phyloP scores from a whole-genome alignment of 2,113 vertebrate species.

The Chloropsis hardwickii region DNA sequence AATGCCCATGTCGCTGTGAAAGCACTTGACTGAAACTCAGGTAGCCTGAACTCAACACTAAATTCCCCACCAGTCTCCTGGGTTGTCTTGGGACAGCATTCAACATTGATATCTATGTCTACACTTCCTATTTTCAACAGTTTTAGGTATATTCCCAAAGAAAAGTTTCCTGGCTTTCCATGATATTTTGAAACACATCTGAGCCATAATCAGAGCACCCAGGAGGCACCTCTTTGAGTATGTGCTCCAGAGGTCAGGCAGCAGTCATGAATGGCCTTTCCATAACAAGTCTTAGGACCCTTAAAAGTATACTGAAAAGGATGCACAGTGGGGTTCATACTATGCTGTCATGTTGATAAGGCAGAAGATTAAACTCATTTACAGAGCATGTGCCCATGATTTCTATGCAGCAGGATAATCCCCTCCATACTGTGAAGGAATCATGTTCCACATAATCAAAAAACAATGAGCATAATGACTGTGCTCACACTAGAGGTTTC shows the following conservation, averaged over 20 bases:
- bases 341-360: not conserved
- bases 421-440: not conserved
- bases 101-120: not conserved
- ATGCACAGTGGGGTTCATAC: not conserved
- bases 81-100: not conserved
- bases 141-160: not conserved
- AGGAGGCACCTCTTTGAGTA: not conserved
- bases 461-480: not conserved
- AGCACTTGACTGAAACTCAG: not conserved
- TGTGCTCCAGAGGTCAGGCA: not conserved
- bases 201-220: fast-evolving
- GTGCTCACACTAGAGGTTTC: not conserved
- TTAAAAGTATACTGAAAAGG: not conserved
- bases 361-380: not conserved
- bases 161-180: not conserved
- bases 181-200: not conserved
- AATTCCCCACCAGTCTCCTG: not conserved
- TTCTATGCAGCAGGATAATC: not conserved
- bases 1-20: not conserved
- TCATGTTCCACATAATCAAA: not conserved
- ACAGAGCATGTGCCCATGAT: not conserved
- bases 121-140: not conserved
- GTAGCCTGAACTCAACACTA: not conserved
- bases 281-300: not conserved
- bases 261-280: not conserved